Percentiles rank a stretch among this genome's conserved stretches.
These are phyloP conservation scores for Calliopum simillimum DNA, from an alignment of 2,888 invertebrate genomes.

Conservation along the genomic window DNA sequence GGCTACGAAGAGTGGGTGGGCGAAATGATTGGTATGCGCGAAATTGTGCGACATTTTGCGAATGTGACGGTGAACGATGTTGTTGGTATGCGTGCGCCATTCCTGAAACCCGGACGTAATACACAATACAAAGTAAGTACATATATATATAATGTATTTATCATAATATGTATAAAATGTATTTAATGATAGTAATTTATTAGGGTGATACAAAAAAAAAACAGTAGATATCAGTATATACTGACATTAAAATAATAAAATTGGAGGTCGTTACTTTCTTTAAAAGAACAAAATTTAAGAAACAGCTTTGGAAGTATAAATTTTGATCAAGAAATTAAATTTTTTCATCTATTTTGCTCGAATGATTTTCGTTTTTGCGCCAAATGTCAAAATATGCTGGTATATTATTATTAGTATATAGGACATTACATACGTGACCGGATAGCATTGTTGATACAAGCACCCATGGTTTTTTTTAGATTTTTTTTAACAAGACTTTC, in stretches of 20 bases:
- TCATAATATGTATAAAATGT: neutral
- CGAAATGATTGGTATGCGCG: conserved; percentile 94
- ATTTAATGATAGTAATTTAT: neutral
- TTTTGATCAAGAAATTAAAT: too few species aligned
- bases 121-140: conserved; percentile 85
- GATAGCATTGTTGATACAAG: too few species aligned
- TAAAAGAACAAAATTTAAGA: too few species aligned
- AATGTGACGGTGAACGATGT: conserved; percentile 85
- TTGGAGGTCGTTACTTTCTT: conserved; percentile 24
- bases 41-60: conserved; percentile 84
- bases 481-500: too few species aligned
- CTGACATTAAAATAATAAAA: neutral
- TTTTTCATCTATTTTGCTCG: too few species aligned
- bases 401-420: too few species aligned
- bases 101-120: conserved; percentile 91
- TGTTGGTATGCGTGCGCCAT: conserved; percentile 89
- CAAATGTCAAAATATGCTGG: too few species aligned
- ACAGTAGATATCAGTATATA: neutral
- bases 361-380: too few species aligned
- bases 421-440: too few species aligned
- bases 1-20: conserved; percentile 94
- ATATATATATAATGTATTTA: neutral
- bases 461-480: too few species aligned
- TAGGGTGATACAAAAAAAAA: neutral
- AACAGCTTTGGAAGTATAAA: too few species aligned